These are phyloP conservation scores for Psittacula derbiana DNA, from an alignment of 2,797 vertebrate genomes.

Conservation along the genomic window DNA sequence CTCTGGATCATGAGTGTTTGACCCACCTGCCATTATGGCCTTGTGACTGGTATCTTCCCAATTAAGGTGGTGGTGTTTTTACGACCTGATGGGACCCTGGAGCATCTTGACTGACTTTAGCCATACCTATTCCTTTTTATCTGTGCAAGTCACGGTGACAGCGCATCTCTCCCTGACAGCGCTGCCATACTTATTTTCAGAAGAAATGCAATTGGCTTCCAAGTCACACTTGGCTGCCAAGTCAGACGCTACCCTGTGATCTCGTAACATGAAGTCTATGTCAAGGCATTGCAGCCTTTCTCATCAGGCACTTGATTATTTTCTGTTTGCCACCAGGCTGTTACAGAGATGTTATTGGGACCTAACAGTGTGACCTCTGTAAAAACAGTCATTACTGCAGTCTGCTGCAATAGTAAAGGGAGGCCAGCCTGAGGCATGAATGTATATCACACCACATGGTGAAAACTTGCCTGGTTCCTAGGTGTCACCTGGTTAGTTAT, in stretches of 20 bases:
- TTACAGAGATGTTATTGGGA: not conserved
- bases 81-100: not conserved
- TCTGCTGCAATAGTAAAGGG: not conserved
- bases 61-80: fast-evolving
- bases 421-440: not conserved
- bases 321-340: not conserved
- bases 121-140: not conserved
- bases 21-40: fast-evolving
- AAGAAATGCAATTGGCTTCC: not conserved
- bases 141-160: not conserved
- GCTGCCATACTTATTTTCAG: not conserved
- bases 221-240: not conserved
- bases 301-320: not conserved
- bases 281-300: not conserved
- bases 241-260: not conserved
- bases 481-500: not conserved
- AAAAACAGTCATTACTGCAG: not conserved
- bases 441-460: not conserved
- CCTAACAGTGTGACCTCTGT: not conserved
- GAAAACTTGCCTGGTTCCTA: not conserved
- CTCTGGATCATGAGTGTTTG: not conserved
- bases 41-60: not conserved
- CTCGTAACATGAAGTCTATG: not conserved
- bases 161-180: not conserved
- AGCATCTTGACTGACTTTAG: not conserved